These are phyloP conservation scores for Salvelinus sp. DNA, from an alignment of 2,113 vertebrate species.

Conservation along the genomic window DNA sequence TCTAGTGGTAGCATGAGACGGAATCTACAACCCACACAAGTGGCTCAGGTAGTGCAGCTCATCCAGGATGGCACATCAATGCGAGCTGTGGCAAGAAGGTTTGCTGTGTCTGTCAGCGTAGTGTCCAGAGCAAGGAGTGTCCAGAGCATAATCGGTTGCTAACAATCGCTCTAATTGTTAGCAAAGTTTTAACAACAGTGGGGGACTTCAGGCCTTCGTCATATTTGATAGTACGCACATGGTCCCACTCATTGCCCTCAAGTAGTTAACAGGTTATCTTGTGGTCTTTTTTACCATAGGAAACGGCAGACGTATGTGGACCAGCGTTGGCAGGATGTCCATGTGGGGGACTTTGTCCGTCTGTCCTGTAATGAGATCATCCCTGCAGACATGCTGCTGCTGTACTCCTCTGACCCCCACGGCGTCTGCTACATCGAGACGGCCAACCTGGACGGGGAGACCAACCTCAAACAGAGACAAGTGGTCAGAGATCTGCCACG, in stretches of 20 bases:
- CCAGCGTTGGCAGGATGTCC: slow-evolving; percentile 85
- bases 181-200: background rate
- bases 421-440: slow-evolving; percentile 94
- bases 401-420: slow-evolving; percentile 86
- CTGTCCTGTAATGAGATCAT: slow-evolving; percentile 89
- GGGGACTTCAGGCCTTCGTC: background rate
- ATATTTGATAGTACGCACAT: too few species aligned
- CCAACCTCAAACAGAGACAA: slow-evolving; percentile 91
- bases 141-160: too few species aligned
- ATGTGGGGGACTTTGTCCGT: slow-evolving; percentile 87
- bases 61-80: too few species aligned
- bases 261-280: background rate
- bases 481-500: slow-evolving; percentile 81
- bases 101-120: too few species aligned
- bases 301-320: slow-evolving; percentile 78
- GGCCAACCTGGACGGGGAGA: slow-evolving; percentile 90
- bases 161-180: background rate
- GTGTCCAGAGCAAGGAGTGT: too few species aligned
- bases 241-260: background rate
- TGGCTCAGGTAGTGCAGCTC: too few species aligned
- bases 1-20: too few species aligned
- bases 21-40: too few species aligned
- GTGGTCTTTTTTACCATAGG: slow-evolving; percentile 59
- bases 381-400: slow-evolving; percentile 90
- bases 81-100: too few species aligned